A percentile compares a stretch with the other conserved stretches of the same genome.
Evolutionary conservation across 37 sponge, comb jelly and placozoan species (phyloP).

Genomic region (Cladorhizidae sp.): DNA sequence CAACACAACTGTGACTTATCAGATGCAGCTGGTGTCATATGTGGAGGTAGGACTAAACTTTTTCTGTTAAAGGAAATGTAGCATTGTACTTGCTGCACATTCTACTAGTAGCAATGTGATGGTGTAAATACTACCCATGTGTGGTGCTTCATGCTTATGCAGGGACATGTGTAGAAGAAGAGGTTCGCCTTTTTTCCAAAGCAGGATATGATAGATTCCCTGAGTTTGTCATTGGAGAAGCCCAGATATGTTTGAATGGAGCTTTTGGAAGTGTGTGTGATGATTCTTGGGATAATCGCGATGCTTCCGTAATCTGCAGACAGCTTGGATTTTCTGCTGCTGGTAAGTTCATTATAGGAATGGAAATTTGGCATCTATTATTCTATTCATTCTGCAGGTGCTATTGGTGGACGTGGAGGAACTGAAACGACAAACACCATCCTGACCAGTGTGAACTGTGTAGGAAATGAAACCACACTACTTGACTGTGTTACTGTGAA

Average conservation of each 20-base stretch:
- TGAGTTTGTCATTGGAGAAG: not conserved
- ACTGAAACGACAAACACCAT: not conserved
- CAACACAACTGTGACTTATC: conserved; percentile 6
- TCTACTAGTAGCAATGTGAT: too few species aligned
- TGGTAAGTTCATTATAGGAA: conserved; percentile 14
- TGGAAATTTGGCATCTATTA: not conserved
- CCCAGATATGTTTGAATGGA: conserved; percentile 12
- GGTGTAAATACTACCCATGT: too few species aligned
- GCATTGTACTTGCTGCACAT: too few species aligned
- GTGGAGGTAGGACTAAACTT: conserved; percentile 14
- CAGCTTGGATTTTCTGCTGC: conserved; percentile 37
- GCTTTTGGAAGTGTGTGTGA: conserved; percentile 18
- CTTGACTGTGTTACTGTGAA: not conserved
- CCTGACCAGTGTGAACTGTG: not conserved
- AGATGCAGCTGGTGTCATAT: conserved; percentile 10
- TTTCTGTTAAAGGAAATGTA: not conserved
- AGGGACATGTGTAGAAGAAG: conserved; percentile 16
- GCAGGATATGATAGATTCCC: not conserved
- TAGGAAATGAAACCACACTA: conserved; percentile 1
- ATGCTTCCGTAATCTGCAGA: conserved; percentile 41
- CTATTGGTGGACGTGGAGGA: conserved; percentile 1
- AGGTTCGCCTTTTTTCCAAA: not conserved
- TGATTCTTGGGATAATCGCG: conserved; percentile 26
- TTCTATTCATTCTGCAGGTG: not conserved
- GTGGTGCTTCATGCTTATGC: not conserved